Evolutionary conservation across 2,113 vertebrate species (phyloP), one percentile per base, ranked within the genome.

Genomic region (Nothocercus nigrocapillus): DNA sequence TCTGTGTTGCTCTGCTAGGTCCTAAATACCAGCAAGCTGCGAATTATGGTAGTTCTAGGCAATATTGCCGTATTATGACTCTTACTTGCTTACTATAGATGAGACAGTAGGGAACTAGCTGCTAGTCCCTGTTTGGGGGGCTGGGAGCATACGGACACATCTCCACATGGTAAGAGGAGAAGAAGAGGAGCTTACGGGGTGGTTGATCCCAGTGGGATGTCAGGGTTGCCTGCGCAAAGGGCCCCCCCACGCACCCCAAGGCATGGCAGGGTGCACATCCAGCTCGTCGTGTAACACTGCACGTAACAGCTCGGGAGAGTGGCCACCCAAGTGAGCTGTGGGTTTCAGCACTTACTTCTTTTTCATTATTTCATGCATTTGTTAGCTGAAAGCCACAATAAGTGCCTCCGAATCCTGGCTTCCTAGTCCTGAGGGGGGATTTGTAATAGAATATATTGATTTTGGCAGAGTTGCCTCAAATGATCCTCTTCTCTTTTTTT

Each of bases 391-490:
- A 90, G 53, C 58, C 30, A 56, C 13, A 42, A 7, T 7, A 45
- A 88, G 17, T 58, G 27, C 19, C 59, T 87, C 45, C 0, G 2
- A 83, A 79, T 85, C 21, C 44, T 81, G 85, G 34, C 28, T 69
- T 83, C 25, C 34, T 58, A n/a, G 28, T 83, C 67, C 51, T 51
- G 24, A 54, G 70, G 18, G 28, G 44, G 9, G 10, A 53, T 58
- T 90, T 78, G 42, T 80, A 94, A 85, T 85, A 89, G 68, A 88
- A 82, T 76, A n/a, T 59, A 89, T 81, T 88, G 82, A 82, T 96
- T 96, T 86, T 85, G 49, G 21, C 68, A 81, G 82, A 81, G 83
- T 84, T 86, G 20, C 21, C 53, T 78, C 88, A 85, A 94, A 91
- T 58, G 72, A 86, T 81, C 25, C 42, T 90, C 7, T 28, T 84